Conservation (phyloP, 1,140 invertebrate species). For the Charaxes varanes region DNA sequence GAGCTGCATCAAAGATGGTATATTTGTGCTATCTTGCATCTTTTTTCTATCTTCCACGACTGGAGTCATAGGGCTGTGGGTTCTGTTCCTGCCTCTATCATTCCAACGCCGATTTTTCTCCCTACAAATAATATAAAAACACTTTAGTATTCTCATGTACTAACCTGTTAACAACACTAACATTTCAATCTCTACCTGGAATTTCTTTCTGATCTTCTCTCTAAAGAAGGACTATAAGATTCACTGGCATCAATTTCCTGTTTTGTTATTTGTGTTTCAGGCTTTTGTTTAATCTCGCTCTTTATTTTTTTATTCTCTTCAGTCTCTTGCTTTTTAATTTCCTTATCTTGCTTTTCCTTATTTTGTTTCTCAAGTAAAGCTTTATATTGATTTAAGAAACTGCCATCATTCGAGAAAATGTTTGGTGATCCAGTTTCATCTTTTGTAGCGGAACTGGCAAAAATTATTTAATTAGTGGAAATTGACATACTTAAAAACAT, state of each 20-base stretch:
- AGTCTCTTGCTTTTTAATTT: constrained; percentile 35
- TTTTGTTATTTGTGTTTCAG: constrained; percentile 16
- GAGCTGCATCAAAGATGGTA: constrained; percentile 58
- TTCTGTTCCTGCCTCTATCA: constrained; percentile 39
- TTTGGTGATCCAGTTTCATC: constrained; percentile 69
- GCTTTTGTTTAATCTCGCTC: constrained; percentile 27
- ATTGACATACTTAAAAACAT: too few relatives aligned
- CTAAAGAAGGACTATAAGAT: constrained; percentile 9
- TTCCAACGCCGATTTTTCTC: constrained; percentile 47
- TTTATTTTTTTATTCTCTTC: constrained; percentile 30
- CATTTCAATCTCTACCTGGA: constrained; percentile 12
- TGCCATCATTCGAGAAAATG: constrained; percentile 87
- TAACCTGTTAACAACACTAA: constrained; percentile 8
- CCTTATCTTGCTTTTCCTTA: constrained; percentile 53
- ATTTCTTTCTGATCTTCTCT: constrained; percentile 14
- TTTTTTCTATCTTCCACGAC: constrained; percentile 51
- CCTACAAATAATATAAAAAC: constrained; percentile 23
- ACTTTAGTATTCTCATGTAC: not conserved
- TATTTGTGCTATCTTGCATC: constrained; percentile 32
- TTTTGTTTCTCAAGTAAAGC: constrained; percentile 58
- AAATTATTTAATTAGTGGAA: too few relatives aligned
- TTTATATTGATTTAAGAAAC: constrained; percentile 86
- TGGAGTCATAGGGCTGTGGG: constrained; percentile 50
- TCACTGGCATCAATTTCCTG: constrained; percentile 20
- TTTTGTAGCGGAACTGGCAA: constrained; percentile 30